Evolutionary conservation across 1,140 invertebrate genomes (phyloP), one percentile per base, ranked within the genome.

Genomic region (Caenorhabditis remanei): DNA sequence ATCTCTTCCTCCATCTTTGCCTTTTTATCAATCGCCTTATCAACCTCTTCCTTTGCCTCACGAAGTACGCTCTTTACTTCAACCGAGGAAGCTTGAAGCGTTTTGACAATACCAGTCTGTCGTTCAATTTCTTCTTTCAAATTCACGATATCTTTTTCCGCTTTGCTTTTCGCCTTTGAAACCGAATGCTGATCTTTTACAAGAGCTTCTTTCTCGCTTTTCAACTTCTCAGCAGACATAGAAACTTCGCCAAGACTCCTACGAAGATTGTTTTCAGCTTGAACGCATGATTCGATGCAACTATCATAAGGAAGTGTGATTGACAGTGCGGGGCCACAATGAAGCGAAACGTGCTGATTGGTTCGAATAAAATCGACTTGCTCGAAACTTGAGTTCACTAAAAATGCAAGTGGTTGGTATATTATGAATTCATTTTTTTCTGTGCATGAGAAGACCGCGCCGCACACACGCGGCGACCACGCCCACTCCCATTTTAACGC

Each of bases 381-480:
- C 41, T 71, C 65, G 16, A 71, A 43, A 16, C 40, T 71, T 6
- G 65, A 14, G 19, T 71, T 71, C 16, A 71, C 65, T 71, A 41
- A 19, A 71, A 71, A 32, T 40, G 32, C 21, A 7, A 40, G 14
- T 63, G 32, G 32, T 32, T 11, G 32, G 24, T 63, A 40, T 2
- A 24, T 1, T n/a, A n/a, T n/a, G n/a, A n/a, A n/a, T n/a, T n/a
- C n/a, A n/a, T n/a, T n/a, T n/a, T n/a, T n/a, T n/a, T n/a, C n/a
- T n/a, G n/a, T n/a, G n/a, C n/a, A n/a, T n/a, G n/a, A n/a, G n/a
- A n/a, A n/a, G n/a, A n/a, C n/a, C n/a, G n/a, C n/a, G n/a, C n/a
- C n/a, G n/a, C n/a, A n/a, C n/a, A n/a, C n/a, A n/a, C n/a, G n/a
- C n/a, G n/a, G n/a, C n/a, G n/a, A n/a, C n/a, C n/a, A n/a, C n/a